Conservation (phyloP, 1,140 invertebrate species). For the Drosophila nasuta region DNA sequence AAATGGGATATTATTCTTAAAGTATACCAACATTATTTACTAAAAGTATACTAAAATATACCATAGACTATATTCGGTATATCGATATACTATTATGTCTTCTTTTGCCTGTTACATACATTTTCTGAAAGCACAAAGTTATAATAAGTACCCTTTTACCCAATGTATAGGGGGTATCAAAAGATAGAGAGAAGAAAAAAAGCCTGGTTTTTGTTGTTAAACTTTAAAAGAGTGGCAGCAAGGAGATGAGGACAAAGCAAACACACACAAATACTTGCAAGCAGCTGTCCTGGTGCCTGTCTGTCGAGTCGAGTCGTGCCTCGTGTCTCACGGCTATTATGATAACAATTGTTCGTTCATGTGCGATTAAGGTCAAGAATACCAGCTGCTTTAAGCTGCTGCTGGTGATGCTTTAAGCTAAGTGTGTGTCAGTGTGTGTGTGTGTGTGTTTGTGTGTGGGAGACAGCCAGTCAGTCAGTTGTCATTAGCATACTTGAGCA, state of each 20-base stretch:
- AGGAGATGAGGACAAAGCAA: neutral
- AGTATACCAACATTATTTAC: no score
- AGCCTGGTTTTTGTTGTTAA: slow-evolving; percentile 14
- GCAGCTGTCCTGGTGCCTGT: slow-evolving; percentile 26
- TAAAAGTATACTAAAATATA: no score
- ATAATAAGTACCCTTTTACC: no score
- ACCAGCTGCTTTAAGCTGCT: slow-evolving; percentile 32
- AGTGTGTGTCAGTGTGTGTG: neutral
- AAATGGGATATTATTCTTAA: no score
- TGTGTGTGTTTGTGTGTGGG: neutral
- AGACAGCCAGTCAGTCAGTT: slow-evolving; percentile 11
- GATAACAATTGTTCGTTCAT: slow-evolving; percentile 43
- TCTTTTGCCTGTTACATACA: no score
- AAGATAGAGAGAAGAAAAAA: neutral
- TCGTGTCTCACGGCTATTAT: slow-evolving; percentile 35
- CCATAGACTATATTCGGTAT: no score
- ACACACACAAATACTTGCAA: slow-evolving; percentile 10
- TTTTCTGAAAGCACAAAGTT: no score
- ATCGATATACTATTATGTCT: no score
- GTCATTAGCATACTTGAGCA: slow-evolving; percentile 78
- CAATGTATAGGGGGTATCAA: no score
- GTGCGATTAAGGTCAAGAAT: slow-evolving; percentile 49
- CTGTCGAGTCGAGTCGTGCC: slow-evolving; percentile 11
- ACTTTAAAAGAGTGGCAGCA: slow-evolving; percentile 22
- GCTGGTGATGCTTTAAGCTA: slow-evolving; percentile 10